Evolutionary conservation across 2,888 invertebrate species (phyloP).

Genomic region (Spatulosminthurus flaviceps): DNA sequence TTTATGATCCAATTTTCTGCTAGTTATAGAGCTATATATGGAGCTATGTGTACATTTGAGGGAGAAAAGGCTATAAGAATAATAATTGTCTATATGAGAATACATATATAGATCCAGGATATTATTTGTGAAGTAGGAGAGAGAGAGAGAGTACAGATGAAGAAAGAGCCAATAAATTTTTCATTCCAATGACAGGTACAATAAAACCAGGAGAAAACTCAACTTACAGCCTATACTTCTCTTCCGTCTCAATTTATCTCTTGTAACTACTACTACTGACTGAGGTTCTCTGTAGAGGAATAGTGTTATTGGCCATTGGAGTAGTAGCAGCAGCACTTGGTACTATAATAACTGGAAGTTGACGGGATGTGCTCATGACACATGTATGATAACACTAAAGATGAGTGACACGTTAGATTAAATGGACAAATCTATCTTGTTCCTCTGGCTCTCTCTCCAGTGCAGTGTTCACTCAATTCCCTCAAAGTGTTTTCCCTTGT

Average conservation of each 20-base stretch:
- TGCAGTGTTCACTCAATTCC: too few relatives aligned
- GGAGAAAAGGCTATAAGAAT: too few relatives aligned
- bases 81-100: too few relatives aligned
- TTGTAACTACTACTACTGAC: neutral
- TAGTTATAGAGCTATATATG: too few relatives aligned
- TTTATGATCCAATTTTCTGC: too few relatives aligned
- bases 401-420: constrained; percentile 36
- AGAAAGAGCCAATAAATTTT: constrained; percentile 36
- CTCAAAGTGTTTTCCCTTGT: too few relatives aligned
- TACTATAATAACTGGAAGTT: too few relatives aligned
- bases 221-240: neutral
- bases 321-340: too few relatives aligned
- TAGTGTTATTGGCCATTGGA: too few relatives aligned
- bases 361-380: constrained; percentile 11
- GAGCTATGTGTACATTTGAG: too few relatives aligned
- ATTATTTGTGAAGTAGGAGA: neutral
- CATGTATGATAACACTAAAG: constrained; percentile 1
- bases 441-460: neutral
- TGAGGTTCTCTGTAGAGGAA: neutral
- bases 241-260: constrained; percentile 6
- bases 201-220: constrained; percentile 27
- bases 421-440: constrained; percentile 38
- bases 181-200: constrained; percentile 32
- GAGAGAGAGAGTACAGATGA: too few relatives aligned
- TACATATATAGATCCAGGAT: neutral